phyloP scores from a whole-genome alignment of 1,140 invertebrate genomes.

The Nebria ingens region DNA sequence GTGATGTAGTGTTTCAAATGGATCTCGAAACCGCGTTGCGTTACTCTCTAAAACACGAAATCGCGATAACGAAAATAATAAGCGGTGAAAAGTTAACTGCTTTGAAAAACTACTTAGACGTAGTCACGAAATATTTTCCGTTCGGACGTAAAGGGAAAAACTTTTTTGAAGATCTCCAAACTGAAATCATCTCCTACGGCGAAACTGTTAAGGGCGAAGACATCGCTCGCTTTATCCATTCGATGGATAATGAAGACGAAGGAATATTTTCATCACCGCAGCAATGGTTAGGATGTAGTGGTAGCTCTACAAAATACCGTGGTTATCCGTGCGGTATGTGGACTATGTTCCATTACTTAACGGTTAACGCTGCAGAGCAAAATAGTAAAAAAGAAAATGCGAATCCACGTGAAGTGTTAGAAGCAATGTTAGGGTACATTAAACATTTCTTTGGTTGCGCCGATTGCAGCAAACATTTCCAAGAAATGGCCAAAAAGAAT shows the following conservation, averaged over 20 bases:
- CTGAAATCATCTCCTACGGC: slow-evolving; percentile 34
- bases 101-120: slow-evolving; percentile 58
- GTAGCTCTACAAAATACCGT: slow-evolving; percentile 57
- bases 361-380: slow-evolving; percentile 60
- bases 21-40: slow-evolving; percentile 78
- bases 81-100: slow-evolving; percentile 57
- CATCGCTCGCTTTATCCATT: slow-evolving; percentile 41
- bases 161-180: slow-evolving; percentile 48
- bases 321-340: slow-evolving; percentile 96
- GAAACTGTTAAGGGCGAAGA: slow-evolving; percentile 45
- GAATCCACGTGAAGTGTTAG: slow-evolving; percentile 56
- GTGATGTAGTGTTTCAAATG: slow-evolving; percentile 60
- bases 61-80: slow-evolving; percentile 57
- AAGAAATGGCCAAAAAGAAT: slow-evolving; percentile 59
- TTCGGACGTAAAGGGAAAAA: slow-evolving; percentile 48
- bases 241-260: slow-evolving; percentile 39
- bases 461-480: slow-evolving; percentile 83
- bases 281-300: slow-evolving; percentile 74
- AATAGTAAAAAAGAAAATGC: slow-evolving; percentile 31
- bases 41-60: slow-evolving; percentile 71
- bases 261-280: slow-evolving; percentile 46
- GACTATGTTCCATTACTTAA: slow-evolving; percentile 89
- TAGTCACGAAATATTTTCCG: slow-evolving; percentile 66
- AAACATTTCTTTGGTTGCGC: slow-evolving; percentile 90
- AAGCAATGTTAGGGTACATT: slow-evolving; percentile 79